Percentiles rank a stretch among this genome's conserved stretches.
These are phyloP conservation scores for Tenthredo livida DNA, from an alignment of 2,888 invertebrate species.

Conservation along the genomic window DNA sequence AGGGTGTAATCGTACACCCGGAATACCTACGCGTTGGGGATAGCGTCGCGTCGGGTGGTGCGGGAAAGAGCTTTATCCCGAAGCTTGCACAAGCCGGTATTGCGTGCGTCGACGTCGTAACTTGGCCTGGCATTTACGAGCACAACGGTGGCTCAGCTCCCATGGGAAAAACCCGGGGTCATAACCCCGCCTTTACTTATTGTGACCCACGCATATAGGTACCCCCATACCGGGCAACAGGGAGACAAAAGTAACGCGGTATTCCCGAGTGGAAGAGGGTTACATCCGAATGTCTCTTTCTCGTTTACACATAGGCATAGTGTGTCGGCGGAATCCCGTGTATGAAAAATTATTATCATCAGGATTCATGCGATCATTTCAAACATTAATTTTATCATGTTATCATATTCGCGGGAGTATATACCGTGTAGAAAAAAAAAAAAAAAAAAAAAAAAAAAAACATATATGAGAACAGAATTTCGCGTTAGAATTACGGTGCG, in stretches of 20 bases:
- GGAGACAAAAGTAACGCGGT: conserved; percentile 19
- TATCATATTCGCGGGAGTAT: background rate
- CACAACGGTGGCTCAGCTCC: conserved; percentile 56
- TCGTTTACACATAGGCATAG: background rate
- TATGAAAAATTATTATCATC: background rate
- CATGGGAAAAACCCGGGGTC: conserved; percentile 56
- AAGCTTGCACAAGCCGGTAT: conserved; percentile 27
- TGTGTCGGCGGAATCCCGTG: background rate
- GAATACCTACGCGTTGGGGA: background rate
- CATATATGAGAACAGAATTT: background rate
- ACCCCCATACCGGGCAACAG: background rate
- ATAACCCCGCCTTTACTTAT: conserved; percentile 57
- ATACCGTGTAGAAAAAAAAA: background rate
- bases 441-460: too few species aligned
- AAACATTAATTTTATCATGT: background rate
- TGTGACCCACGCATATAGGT: conserved; percentile 46
- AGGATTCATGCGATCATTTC: background rate
- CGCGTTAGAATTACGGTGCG: background rate
- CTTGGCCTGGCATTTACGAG: conserved; percentile 61
- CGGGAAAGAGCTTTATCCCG: conserved; percentile 36
- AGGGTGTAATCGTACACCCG: background rate
- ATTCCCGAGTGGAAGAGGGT: conserved; percentile 7
- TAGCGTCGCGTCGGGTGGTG: background rate
- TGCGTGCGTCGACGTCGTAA: conserved; percentile 59
- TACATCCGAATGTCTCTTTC: conserved; percentile 18